phyloP scores from a whole-genome alignment of 92 coral and sea anemone genomes.

The Zoanthus solanderi region DNA sequence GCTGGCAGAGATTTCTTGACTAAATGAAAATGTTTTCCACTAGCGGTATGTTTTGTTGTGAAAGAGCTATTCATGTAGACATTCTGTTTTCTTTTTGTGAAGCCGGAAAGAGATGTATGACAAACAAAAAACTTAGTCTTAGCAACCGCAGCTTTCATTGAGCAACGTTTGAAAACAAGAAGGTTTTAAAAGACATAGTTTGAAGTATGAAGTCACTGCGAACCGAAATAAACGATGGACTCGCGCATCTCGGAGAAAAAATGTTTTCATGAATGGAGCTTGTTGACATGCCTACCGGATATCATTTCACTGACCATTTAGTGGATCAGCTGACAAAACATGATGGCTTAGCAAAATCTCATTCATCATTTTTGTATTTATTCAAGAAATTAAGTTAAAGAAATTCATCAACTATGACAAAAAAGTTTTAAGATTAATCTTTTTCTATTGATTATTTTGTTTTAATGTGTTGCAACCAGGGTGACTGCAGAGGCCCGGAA shows the following conservation, averaged over 20 bases:
- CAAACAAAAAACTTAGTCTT: neutral
- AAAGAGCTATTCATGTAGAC: too few relatives aligned
- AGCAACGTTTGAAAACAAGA: neutral
- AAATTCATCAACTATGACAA: neutral
- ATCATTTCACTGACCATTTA: neutral
- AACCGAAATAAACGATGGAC: slow-evolving; percentile 6
- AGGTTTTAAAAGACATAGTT: neutral
- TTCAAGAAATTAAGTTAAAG: neutral
- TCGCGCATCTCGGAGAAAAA: neutral
- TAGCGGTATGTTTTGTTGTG: too few relatives aligned
- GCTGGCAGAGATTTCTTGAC: too few relatives aligned
- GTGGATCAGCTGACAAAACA: neutral
- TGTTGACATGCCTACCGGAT: slow-evolving; percentile 32
- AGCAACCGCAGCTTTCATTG: neutral
- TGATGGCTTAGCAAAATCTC: neutral
- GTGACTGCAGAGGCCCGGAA: slow-evolving; percentile 1
- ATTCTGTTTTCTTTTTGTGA: too few relatives aligned
- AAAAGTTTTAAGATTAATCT: neutral
- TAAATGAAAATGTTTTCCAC: too few relatives aligned
- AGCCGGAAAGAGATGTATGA: too few relatives aligned
- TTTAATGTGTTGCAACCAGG: neutral
- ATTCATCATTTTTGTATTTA: neutral
- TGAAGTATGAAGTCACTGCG: neutral
- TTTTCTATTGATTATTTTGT: neutral
- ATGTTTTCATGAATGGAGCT: neutral